phyloP scores from a whole-genome alignment of 2,888 invertebrate species.

The Oegoconia quadripuncta region DNA sequence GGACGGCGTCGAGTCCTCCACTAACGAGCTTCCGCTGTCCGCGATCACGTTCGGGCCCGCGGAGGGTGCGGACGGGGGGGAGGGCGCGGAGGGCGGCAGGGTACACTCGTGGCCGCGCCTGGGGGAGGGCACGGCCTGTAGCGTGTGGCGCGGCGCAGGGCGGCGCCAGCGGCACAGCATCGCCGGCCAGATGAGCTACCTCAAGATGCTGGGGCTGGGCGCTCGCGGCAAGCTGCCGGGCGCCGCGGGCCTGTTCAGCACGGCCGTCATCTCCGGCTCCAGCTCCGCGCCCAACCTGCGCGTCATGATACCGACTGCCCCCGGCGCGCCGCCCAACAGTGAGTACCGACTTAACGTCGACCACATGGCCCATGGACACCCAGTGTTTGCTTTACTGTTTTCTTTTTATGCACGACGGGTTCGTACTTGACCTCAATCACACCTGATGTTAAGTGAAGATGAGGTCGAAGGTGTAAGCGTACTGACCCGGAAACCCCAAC shows the following conservation, averaged over 20 bases:
- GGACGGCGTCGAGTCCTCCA: constrained; percentile 79
- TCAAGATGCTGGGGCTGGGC: constrained; percentile 91
- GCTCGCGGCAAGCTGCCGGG: constrained; percentile 77
- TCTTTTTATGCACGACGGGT: no score
- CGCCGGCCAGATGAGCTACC: constrained; percentile 96
- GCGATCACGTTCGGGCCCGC: constrained; percentile 70
- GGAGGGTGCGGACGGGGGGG: constrained; percentile 36
- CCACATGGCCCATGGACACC: no score
- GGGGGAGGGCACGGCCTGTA: constrained; percentile 35
- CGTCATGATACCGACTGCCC: constrained; percentile 89
- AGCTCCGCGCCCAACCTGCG: constrained; percentile 94
- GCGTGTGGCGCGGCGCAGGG: constrained; percentile 81
- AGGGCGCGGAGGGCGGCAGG: constrained; percentile 36
- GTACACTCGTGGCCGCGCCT: constrained; percentile 24
- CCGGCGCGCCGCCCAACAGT: constrained; percentile 85
- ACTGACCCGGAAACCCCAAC: no score
- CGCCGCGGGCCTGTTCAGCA: constrained; percentile 92
- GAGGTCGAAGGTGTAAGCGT: no score
- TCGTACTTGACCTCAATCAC: no score
- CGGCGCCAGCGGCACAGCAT: constrained; percentile 97
- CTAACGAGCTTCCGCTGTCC: constrained; percentile 83
- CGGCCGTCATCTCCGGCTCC: constrained; percentile 97
- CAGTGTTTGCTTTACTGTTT: no score
- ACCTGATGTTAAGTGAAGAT: no score
- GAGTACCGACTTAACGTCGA: no score